Percentiles rank a stretch among this genome's conserved stretches.
phyloP scores from a whole-genome alignment of 1,140 invertebrate species.

The Drosophila willistoni region DNA sequence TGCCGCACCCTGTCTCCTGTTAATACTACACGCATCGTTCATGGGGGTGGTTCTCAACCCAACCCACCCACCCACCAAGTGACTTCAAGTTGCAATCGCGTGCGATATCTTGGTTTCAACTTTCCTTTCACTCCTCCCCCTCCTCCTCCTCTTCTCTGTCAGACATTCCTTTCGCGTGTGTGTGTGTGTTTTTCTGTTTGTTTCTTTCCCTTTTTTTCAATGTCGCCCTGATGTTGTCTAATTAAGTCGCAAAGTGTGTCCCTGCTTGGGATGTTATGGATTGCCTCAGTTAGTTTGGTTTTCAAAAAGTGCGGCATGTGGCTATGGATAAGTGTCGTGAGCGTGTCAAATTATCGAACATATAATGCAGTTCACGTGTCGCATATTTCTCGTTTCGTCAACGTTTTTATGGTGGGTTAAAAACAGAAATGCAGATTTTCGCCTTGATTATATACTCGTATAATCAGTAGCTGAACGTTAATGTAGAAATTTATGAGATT shows the following conservation, averaged over 20 bases:
- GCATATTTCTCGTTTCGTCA: slow-evolving; percentile 20
- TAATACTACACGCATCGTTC: slow-evolving; percentile 30
- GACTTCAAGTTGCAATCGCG: slow-evolving; percentile 35
- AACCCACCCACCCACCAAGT: background rate
- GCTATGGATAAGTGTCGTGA: slow-evolving; percentile 43
- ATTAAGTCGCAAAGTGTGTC: slow-evolving; percentile 79
- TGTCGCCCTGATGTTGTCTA: slow-evolving; percentile 60
- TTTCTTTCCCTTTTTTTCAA: slow-evolving; percentile 37
- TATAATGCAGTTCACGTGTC: slow-evolving; percentile 77
- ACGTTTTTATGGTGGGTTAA: background rate
- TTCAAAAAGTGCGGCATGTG: slow-evolving; percentile 58
- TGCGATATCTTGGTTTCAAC: slow-evolving; percentile 25
- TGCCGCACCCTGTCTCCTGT: slow-evolving; percentile 48
- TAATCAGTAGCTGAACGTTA: background rate
- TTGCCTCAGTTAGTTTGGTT: slow-evolving; percentile 1
- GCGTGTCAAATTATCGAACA: slow-evolving; percentile 75
- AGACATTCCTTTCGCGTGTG: background rate
- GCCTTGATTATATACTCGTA: background rate
- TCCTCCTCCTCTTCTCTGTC: too few species aligned
- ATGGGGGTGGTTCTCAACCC: slow-evolving; percentile 36
- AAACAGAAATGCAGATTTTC: slow-evolving; percentile 5
- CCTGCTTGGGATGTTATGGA: slow-evolving; percentile 46
- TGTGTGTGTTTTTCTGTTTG: slow-evolving; percentile 1
- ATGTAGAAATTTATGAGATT: background rate
- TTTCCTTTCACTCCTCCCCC: background rate